Evolutionary conservation across 2,888 invertebrate species (phyloP).

Genomic region (Agrilus cyanescens): DNA sequence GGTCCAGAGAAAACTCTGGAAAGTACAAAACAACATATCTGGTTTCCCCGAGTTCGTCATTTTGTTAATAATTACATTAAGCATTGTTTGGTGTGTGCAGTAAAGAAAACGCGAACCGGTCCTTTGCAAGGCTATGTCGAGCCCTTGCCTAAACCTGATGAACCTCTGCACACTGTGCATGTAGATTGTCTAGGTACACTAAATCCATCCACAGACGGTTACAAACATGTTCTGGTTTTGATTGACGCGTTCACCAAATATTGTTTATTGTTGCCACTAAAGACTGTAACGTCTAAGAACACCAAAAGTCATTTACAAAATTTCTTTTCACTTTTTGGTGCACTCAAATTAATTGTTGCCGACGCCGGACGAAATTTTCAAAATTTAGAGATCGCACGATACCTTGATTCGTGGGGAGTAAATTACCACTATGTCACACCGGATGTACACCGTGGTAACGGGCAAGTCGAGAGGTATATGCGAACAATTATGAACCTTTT

Average conservation of each 20-base stretch:
- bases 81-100: constrained; percentile 18
- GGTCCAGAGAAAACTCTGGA: constrained; percentile 8
- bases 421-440: constrained; percentile 5
- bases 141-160: constrained; percentile 1
- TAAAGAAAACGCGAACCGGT: constrained; percentile 14
- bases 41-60: constrained; percentile 14
- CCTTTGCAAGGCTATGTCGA: constrained; percentile 11
- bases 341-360: constrained; percentile 3
- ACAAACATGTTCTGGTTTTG: constrained; percentile 10
- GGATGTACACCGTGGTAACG: constrained; percentile 6
- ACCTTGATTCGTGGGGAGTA: neutral
- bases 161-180: constrained; percentile 9
- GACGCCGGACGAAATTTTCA: constrained; percentile 5
- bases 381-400: constrained; percentile 1
- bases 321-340: constrained; percentile 3
- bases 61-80: constrained; percentile 17
- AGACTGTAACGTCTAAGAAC: too few relatives aligned
- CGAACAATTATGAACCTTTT: constrained; percentile 8
- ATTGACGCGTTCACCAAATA: constrained; percentile 12
- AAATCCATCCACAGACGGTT: constrained; percentile 5
- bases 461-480: constrained; percentile 7
- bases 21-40: constrained; percentile 2
- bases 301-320: constrained; percentile 1
- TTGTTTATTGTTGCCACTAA: too few relatives aligned
- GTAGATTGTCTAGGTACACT: constrained; percentile 9